Conservation (phyloP, 2,888 invertebrate species). For the Colostygia pectinataria region DNA sequence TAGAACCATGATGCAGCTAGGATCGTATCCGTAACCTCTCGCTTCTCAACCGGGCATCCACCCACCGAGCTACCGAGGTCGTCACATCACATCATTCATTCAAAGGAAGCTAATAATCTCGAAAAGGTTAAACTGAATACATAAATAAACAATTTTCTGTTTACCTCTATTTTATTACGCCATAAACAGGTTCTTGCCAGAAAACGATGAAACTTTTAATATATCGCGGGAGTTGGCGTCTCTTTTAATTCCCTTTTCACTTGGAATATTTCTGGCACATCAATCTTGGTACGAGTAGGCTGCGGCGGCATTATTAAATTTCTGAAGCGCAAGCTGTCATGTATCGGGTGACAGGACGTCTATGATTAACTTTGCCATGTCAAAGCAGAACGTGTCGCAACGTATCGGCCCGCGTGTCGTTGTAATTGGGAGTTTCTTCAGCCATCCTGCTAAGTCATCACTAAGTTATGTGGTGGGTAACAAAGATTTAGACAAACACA, state of each 20-base stretch:
- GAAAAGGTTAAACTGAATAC: background rate
- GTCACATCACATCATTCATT: too few relatives aligned
- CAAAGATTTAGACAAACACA: too few relatives aligned
- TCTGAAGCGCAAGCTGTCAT: slow-evolving; percentile 53
- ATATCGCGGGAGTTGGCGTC: slow-evolving; percentile 52
- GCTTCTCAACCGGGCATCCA: too few relatives aligned
- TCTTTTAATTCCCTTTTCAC: slow-evolving; percentile 57
- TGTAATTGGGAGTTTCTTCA: too few relatives aligned
- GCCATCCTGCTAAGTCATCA: too few relatives aligned
- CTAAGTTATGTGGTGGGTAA: too few relatives aligned
- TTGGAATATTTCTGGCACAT: slow-evolving; percentile 59
- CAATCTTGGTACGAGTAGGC: slow-evolving; percentile 66
- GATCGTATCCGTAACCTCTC: too few relatives aligned
- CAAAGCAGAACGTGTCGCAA: slow-evolving; percentile 34
- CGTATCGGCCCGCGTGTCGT: slow-evolving; percentile 23
- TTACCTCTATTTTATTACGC: slow-evolving; percentile 35
- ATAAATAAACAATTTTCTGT: slow-evolving; percentile 23
- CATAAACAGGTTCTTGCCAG: slow-evolving; percentile 43
- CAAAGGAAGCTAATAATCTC: too few relatives aligned
- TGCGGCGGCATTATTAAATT: slow-evolving; percentile 73
- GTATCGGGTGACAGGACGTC: slow-evolving; percentile 49
- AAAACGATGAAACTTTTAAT: slow-evolving; percentile 51
- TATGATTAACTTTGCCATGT: slow-evolving; percentile 69
- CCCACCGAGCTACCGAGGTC: too few relatives aligned
- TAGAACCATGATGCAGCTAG: too few relatives aligned